These are phyloP conservation scores for Hydrochoerus hydrochaeris DNA, from an alignment of 2,113 vertebrate genomes.

Conservation along the genomic window DNA sequence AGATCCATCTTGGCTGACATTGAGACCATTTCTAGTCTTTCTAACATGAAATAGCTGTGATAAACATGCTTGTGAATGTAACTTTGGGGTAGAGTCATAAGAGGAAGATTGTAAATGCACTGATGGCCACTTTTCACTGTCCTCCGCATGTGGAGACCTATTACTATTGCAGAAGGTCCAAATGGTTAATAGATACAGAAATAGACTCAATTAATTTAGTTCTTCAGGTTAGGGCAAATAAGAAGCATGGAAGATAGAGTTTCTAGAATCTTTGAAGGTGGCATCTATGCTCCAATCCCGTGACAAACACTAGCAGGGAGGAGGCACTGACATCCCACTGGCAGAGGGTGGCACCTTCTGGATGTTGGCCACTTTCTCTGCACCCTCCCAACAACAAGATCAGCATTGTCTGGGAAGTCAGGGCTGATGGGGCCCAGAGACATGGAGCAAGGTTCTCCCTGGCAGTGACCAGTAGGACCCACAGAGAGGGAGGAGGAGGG, in stretches of 20 bases:
- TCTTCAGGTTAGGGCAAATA: constrained; percentile 16
- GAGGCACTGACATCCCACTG: not conserved
- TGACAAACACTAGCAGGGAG: not conserved
- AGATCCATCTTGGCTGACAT: not conserved
- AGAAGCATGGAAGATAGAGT: not conserved
- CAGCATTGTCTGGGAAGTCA: not conserved
- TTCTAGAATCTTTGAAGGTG: not conserved
- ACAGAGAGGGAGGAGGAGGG: not conserved
- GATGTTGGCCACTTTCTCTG: not conserved
- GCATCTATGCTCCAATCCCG: not conserved
- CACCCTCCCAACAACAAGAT: not conserved
- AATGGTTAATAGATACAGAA: not conserved
- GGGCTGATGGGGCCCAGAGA: not conserved
- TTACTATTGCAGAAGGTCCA: not conserved
- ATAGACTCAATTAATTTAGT: not conserved
- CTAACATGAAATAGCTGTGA: not conserved
- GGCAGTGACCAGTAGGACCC: not conserved
- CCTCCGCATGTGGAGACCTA: not conserved
- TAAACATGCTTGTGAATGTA: not conserved
- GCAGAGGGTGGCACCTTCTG: not conserved
- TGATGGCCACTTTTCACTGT: not conserved
- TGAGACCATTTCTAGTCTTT: not conserved
- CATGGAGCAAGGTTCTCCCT: not conserved
- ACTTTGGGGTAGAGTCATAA: not conserved
- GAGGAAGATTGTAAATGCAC: not conserved